Percentiles rank a stretch among this genome's conserved stretches.
Evolutionary conservation across 2,888 invertebrate genomes (phyloP).

Genomic region (Halocaridina rubra): DNA sequence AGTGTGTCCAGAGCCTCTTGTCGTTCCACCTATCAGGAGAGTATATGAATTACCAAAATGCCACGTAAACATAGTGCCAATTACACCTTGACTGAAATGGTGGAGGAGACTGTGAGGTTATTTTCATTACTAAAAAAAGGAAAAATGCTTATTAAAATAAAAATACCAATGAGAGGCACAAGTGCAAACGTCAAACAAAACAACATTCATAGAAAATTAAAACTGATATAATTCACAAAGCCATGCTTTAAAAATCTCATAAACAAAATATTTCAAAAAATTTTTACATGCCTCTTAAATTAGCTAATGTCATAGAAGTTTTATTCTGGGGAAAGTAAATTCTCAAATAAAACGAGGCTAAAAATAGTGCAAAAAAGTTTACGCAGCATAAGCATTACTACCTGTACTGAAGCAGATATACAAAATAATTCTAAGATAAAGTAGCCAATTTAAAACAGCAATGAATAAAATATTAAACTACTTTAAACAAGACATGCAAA

Average conservation of each 20-base stretch:
- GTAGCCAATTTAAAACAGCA: no score
- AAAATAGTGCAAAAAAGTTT: no score
- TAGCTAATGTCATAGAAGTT: no score
- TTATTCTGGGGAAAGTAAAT: no score
- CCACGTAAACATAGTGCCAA: background rate
- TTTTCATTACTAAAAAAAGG: background rate
- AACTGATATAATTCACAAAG: background rate
- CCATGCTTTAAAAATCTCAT: background rate
- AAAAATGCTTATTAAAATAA: background rate
- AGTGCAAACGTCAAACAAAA: background rate
- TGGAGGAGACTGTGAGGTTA: background rate
- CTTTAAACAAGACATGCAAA: no score
- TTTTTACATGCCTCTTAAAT: background rate
- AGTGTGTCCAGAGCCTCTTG: slow-evolving; percentile 61
- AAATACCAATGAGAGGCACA: background rate
- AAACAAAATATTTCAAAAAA: background rate
- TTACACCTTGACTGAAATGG: background rate
- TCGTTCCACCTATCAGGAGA: slow-evolving; percentile 48
- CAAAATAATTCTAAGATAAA: no score
- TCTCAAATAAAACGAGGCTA: no score
- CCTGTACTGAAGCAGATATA: no score
- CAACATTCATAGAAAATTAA: background rate
- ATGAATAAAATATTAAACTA: no score
- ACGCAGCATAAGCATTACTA: no score
- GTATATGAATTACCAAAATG: background rate